phyloP scores from a whole-genome alignment of 2,797 vertebrate species.

The Pseudopleuronectes americanus region DNA sequence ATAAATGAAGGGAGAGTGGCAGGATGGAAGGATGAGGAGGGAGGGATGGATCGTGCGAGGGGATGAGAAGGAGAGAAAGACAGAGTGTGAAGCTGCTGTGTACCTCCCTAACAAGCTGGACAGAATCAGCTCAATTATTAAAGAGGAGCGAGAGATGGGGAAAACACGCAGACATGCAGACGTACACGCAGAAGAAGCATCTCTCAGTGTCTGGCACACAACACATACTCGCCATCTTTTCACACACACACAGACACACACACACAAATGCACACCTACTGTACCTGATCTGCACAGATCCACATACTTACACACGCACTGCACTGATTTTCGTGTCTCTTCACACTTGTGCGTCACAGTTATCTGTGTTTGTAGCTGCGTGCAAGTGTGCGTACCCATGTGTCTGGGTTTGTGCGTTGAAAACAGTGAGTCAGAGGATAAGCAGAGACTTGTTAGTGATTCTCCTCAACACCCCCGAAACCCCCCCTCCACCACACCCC shows the following conservation, averaged over 20 bases:
- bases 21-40: conserved; percentile 60
- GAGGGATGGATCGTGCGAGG: conserved; percentile 49
- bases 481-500: background rate
- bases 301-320: conserved; percentile 53
- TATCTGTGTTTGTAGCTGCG: conserved; percentile 50
- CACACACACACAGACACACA: conserved; percentile 11
- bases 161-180: conserved; percentile 70
- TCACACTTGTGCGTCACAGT: conserved; percentile 29
- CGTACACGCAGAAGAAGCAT: conserved; percentile 48
- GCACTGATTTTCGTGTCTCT: conserved; percentile 25
- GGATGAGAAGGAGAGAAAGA: conserved; percentile 66
- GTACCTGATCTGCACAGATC: conserved; percentile 38
- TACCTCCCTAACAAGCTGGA: conserved; percentile 86
- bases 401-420: conserved; percentile 63
- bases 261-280: conserved; percentile 18
- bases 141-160: conserved; percentile 81
- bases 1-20: conserved; percentile 69
- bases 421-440: conserved; percentile 75
- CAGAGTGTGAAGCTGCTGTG: conserved; percentile 79
- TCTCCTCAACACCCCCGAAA: conserved; percentile 51
- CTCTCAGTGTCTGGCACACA: conserved; percentile 58
- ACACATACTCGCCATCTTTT: conserved; percentile 21
- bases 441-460: conserved; percentile 74
- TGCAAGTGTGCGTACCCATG: conserved; percentile 16
- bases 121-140: conserved; percentile 88